Base-by-base conservation (phyloP, 2,113 vertebrate genomes). In the Limnothrissa miodon region DNA sequence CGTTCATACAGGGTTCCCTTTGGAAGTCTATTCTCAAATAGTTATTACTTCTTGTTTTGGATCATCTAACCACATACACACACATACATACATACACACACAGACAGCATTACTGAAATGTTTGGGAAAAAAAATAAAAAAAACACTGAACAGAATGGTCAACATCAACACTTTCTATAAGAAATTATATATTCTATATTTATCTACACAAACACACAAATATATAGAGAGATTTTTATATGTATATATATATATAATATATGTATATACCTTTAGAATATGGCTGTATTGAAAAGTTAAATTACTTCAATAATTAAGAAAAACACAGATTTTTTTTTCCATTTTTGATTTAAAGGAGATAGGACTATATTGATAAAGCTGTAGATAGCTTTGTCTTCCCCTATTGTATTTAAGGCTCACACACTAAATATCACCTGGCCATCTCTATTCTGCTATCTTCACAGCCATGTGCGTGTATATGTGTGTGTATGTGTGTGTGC, bases 161-260 rank as follows among this genome's bases (percentile, higher is more conserved):
- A 94, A 93, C 93, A 93, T 92, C 90, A 93, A 94, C 89, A 89
- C 91, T 94, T 93, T 94, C 93, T 94, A 94, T 95, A 94, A 93
- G 93, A 95, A 95, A 95, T 94, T 95, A 95, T 94, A 95, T 95
- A 91, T 90, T 95, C 89, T 94, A 95, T 95, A 94, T 93, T 94
- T 87, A 82, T 89, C 85, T 94, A 93, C 94, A 95, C 93, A 95
- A 93, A 94, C 93, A 95, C 93, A 94, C 93, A 94, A 91, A 95
- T 91, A 95, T 92, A 94, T 94, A 94, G 93, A 92, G 91, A 89
- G 88, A 93, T 93, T 92, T 93, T 87, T 93, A 93, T 94, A 89
- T 91, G 88, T 93, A 91, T 95, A 93, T 91, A 88, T 93, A 91
- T 95, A 93, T 94, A 94, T 84, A 87, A n/a, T n/a, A n/a, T 91